These are phyloP conservation scores for Typhlomys cinereus DNA, from an alignment of 2,113 vertebrate genomes.

Conservation along the genomic window DNA sequence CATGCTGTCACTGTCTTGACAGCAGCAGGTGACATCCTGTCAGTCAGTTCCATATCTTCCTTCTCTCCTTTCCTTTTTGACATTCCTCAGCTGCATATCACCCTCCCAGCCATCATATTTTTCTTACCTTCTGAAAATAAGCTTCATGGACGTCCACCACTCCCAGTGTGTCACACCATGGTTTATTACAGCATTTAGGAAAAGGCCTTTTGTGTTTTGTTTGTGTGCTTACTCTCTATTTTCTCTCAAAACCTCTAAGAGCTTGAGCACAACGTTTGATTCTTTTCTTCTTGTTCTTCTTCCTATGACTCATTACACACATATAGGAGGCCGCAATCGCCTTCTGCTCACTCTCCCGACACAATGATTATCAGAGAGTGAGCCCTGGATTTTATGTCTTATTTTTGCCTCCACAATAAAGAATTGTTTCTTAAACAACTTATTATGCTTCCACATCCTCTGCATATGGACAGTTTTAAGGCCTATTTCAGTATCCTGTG, in stretches of 20 bases:
- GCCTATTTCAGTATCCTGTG: neutral
- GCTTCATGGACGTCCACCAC: neutral
- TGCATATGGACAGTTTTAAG: neutral
- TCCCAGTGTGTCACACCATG: neutral
- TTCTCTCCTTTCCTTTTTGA: constrained; percentile 23
- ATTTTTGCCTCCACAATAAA: neutral
- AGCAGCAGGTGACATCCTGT: neutral
- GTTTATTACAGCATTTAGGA: neutral
- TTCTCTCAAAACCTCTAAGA: neutral
- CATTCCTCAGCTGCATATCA: neutral
- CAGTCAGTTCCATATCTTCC: neutral
- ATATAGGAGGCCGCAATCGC: neutral
- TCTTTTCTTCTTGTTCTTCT: neutral
- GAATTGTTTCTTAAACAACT: neutral
- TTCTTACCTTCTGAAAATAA: neutral
- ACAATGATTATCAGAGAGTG: neutral
- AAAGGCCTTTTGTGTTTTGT: neutral
- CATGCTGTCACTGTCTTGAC: neutral
- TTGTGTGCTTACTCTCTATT: neutral
- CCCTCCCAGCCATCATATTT: neutral
- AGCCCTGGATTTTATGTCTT: neutral
- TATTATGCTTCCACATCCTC: neutral
- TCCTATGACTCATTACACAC: neutral
- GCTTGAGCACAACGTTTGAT: neutral
- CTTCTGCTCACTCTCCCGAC: neutral